These are phyloP conservation scores for Drosophila demipolita DNA, from an alignment of 2,888 invertebrate genomes.

Conservation along the genomic window DNA sequence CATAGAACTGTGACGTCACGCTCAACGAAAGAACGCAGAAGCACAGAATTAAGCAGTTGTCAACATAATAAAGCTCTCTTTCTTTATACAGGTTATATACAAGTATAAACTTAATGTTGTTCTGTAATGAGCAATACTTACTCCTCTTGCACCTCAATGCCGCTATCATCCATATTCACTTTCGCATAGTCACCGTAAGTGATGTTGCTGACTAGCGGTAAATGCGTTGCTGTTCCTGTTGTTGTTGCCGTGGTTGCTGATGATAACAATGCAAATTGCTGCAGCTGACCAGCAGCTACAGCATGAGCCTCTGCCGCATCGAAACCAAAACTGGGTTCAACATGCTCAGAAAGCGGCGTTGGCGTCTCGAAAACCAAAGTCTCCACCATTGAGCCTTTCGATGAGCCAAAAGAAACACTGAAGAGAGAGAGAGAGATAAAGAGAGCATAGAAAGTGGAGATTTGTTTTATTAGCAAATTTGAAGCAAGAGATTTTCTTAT, in stretches of 20 bases:
- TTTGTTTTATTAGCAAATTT: neutral
- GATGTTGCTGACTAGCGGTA: conserved; percentile 54
- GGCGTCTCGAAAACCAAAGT: conserved; percentile 95
- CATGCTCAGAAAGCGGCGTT: conserved; percentile 88
- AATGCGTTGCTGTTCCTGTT: conserved; percentile 66
- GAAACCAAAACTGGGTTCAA: conserved; percentile 84
- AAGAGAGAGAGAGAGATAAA: conserved; percentile 55
- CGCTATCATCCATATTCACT: conserved; percentile 83
- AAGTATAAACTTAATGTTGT: conserved; percentile 15
- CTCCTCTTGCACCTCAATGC: conserved; percentile 85
- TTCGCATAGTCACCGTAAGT: conserved; percentile 65
- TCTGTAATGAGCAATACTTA: conserved; percentile 70
- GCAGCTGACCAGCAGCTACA: conserved; percentile 72
- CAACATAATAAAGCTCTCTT: neutral
- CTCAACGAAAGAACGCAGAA: neutral
- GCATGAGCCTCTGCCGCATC: conserved; percentile 66
- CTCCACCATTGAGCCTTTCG: conserved; percentile 97
- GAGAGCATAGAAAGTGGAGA: conserved; percentile 50
- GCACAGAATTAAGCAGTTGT: neutral
- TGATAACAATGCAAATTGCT: conserved; percentile 20
- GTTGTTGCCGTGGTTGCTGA: conserved; percentile 68
- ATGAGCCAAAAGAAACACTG: conserved; percentile 97
- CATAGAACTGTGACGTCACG: conserved; percentile 44
- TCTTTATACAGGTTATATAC: neutral
- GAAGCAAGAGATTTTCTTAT: neutral